phyloP scores from a whole-genome alignment of 2,888 invertebrate genomes.

The Elgonia sp. region DNA sequence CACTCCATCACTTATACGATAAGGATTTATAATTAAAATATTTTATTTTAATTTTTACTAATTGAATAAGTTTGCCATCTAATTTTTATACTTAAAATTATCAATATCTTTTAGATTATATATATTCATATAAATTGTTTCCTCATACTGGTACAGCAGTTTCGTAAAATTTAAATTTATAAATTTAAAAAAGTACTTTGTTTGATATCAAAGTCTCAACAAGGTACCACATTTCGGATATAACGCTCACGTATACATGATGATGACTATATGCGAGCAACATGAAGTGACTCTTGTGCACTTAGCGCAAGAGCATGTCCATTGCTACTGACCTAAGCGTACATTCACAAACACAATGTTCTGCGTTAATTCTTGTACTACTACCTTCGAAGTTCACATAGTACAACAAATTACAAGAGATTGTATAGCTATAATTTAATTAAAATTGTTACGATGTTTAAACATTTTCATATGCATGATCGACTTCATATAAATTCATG shows the following conservation, averaged over 20 bases:
- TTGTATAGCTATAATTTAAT: too few relatives aligned
- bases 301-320: conserved; percentile 24
- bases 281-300: conserved; percentile 18
- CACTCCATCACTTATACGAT: too few relatives aligned
- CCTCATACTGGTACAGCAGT: not conserved
- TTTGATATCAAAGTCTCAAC: conserved; percentile 1
- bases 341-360: conserved; percentile 12
- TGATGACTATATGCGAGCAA: conserved; percentile 25
- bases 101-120: too few relatives aligned
- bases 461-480: too few relatives aligned
- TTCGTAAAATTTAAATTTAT: not conserved
- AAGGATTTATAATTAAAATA: too few relatives aligned
- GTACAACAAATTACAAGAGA: not conserved
- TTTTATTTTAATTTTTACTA: too few relatives aligned
- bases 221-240: not conserved
- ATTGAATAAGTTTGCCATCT: too few relatives aligned
- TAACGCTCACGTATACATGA: conserved; percentile 17
- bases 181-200: not conserved
- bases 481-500: too few relatives aligned
- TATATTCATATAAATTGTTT: too few relatives aligned
- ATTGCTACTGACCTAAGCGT: conserved; percentile 6
- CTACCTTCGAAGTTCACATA: not conserved
- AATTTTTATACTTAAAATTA: too few relatives aligned
- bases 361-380: not conserved
- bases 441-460: too few relatives aligned